A percentile compares a stretch with the other conserved stretches of the same genome.
phyloP scores from a whole-genome alignment of 2,888 invertebrate species.

The Corbicula japonica region DNA sequence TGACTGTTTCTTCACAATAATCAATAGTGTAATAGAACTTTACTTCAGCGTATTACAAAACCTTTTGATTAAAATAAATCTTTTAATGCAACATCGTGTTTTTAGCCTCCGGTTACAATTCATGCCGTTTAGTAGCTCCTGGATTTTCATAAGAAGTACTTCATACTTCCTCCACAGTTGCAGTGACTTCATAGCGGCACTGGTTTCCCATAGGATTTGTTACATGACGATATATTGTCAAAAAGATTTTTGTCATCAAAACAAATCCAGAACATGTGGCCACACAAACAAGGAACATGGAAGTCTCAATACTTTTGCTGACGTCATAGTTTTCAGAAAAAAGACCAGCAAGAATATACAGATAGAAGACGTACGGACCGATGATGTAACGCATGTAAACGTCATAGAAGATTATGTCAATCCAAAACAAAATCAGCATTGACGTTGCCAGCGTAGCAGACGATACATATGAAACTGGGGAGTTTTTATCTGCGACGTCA shows the following conservation, averaged over 20 bases:
- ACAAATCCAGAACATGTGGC: slow-evolving; percentile 17
- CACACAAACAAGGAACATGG: slow-evolving; percentile 20
- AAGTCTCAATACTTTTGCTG: slow-evolving; percentile 6
- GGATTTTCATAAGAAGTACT: too few species aligned
- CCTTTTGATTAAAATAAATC: too few species aligned
- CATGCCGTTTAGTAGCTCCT: too few species aligned
- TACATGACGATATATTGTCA: slow-evolving; percentile 18
- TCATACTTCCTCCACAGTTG: neutral
- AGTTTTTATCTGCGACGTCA: slow-evolving; percentile 5
- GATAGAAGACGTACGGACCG: slow-evolving; percentile 12
- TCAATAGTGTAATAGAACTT: too few species aligned
- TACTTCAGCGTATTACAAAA: too few species aligned
- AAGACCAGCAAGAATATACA: slow-evolving; percentile 19
- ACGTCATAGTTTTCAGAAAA: slow-evolving; percentile 19
- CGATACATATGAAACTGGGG: slow-evolving; percentile 6
- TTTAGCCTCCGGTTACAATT: too few species aligned
- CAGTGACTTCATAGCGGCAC: slow-evolving; percentile 20
- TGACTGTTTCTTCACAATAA: too few species aligned
- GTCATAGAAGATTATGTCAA: slow-evolving; percentile 22
- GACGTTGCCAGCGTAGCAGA: slow-evolving; percentile 1
- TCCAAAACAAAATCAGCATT: slow-evolving; percentile 15
- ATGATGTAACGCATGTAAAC: slow-evolving; percentile 26
- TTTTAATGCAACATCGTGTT: too few species aligned
- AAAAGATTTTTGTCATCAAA: slow-evolving; percentile 14
- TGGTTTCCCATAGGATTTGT: slow-evolving; percentile 7